These are phyloP conservation scores for Edolisoma coerulescens DNA, from an alignment of 2,113 vertebrate species.

Conservation along the genomic window DNA sequence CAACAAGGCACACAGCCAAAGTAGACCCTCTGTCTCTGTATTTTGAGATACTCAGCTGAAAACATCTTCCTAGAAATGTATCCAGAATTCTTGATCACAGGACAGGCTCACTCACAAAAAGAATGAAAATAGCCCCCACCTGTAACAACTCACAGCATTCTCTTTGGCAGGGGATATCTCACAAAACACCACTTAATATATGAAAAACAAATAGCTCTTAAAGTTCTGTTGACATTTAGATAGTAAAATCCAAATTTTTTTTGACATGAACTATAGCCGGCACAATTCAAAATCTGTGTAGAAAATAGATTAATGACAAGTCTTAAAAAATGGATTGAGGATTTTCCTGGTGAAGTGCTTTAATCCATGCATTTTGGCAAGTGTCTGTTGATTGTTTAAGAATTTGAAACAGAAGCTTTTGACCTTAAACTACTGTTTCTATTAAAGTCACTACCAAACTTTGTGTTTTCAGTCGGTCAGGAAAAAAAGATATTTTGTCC, in stretches of 20 bases:
- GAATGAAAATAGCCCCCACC: neutral
- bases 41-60: neutral
- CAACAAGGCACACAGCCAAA: neutral
- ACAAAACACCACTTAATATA: neutral
- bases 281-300: neutral
- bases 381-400: neutral
- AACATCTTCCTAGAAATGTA: neutral
- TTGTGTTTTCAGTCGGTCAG: neutral
- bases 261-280: neutral
- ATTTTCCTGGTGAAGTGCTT: neutral
- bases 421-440: neutral
- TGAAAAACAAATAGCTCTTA: neutral
- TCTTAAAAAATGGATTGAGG: neutral
- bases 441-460: neutral
- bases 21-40: neutral
- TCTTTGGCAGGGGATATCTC: neutral
- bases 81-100: neutral
- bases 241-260: neutral
- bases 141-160: neutral
- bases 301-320: neutral
- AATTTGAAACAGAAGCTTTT: neutral
- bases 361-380: neutral
- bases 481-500: neutral
- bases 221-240: neutral
- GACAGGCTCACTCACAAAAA: neutral